Percentiles rank a stretch among this genome's conserved stretches.
phyloP scores from a whole-genome alignment of 1,140 invertebrate species.

The Lepidotrigona ventralis region DNA sequence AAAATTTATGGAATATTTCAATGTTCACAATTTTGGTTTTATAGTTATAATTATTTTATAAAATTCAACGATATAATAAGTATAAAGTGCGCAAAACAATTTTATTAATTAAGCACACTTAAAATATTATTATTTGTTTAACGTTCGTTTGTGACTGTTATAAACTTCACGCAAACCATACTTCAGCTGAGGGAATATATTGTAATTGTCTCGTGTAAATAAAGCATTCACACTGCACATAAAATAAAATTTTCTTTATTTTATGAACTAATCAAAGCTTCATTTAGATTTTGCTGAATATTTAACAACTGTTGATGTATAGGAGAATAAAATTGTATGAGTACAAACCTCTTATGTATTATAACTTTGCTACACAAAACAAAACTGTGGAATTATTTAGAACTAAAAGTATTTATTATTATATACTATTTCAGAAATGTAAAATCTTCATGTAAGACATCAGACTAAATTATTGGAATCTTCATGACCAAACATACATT shows the following conservation, averaged over 20 bases:
- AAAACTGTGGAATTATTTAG: slow-evolving; percentile 55
- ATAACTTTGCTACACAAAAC: slow-evolving; percentile 51
- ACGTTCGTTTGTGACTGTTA: slow-evolving; percentile 4
- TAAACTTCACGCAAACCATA: slow-evolving; percentile 40
- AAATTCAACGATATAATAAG: slow-evolving; percentile 13
- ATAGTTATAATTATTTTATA: not conserved
- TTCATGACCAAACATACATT: slow-evolving; percentile 26
- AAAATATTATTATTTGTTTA: slow-evolving; percentile 12
- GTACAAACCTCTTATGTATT: slow-evolving; percentile 42
- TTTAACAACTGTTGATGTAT: slow-evolving; percentile 24
- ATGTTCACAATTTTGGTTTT: not conserved
- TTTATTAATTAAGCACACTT: slow-evolving; percentile 23
- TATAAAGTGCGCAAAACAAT: slow-evolving; percentile 22
- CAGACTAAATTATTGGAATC: slow-evolving; percentile 22
- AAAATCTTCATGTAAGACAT: slow-evolving; percentile 26
- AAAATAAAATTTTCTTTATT: slow-evolving; percentile 38
- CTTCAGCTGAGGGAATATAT: slow-evolving; percentile 37
- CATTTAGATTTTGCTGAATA: slow-evolving; percentile 4
- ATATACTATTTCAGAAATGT: slow-evolving; percentile 43
- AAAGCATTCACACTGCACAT: slow-evolving; percentile 59
- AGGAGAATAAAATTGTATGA: slow-evolving; percentile 29
- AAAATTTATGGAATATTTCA: not conserved
- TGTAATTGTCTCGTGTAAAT: slow-evolving; percentile 63
- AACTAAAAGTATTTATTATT: slow-evolving; percentile 29
- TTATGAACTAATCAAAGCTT: slow-evolving; percentile 37